phyloP scores from a whole-genome alignment of 2,113 vertebrate genomes.

The Pygoscelis adeliae region DNA sequence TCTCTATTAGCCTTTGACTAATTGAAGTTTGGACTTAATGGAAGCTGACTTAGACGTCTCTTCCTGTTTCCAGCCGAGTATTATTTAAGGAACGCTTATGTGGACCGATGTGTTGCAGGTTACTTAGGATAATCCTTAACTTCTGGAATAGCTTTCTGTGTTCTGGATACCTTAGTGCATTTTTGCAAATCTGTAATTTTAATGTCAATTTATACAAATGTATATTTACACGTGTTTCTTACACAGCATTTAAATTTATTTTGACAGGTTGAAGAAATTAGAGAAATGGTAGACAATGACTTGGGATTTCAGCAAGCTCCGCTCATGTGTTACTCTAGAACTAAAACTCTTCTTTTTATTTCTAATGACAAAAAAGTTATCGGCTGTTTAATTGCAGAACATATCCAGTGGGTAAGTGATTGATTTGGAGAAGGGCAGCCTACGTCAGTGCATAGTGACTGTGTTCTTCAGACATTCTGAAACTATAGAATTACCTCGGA shows the following conservation, averaged over 20 bases:
- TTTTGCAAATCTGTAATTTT: not conserved
- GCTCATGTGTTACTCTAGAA: conserved; percentile 92
- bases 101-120: not conserved
- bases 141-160: not conserved
- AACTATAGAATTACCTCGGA: not conserved
- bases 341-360: conserved; percentile 98
- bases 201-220: not conserved
- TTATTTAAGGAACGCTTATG: not conserved
- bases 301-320: conserved; percentile 96
- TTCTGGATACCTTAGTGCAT: not conserved
- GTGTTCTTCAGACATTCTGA: not conserved
- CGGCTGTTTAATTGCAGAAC: conserved; percentile 97
- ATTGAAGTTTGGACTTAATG: not conserved
- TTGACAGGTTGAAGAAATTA: conserved; percentile 94
- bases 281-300: conserved; percentile 99
- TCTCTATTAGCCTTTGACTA: not conserved
- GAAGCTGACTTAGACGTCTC: not conserved
- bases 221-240: not conserved
- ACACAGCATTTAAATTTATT: conserved; percentile 7
- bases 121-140: not conserved
- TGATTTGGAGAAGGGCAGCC: not conserved
- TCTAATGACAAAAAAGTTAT: conserved; percentile 96
- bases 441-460: not conserved
- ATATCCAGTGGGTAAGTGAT: conserved; percentile 93
- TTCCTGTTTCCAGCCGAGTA: rapidly evolving